phyloP scores from a whole-genome alignment of 2,797 vertebrate genomes.

The Parauchenoglanis ngamensis region DNA sequence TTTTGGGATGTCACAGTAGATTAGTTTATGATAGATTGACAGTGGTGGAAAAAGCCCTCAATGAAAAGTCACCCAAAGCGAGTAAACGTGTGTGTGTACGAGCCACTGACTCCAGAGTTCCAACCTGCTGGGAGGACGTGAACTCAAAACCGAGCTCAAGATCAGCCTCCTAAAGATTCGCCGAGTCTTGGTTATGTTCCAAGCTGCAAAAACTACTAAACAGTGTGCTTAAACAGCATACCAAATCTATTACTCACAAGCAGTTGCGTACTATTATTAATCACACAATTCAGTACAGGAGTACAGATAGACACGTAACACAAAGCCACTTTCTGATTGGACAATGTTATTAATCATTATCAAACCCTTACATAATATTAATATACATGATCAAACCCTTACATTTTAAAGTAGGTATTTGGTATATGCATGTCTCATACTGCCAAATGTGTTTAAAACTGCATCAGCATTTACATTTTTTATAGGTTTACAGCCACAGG shows the following conservation, averaged over 20 bases:
- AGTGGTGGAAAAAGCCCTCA: background rate
- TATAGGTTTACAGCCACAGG: background rate
- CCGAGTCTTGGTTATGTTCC: background rate
- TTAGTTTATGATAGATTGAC: background rate
- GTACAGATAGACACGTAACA: no score
- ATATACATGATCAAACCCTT: no score
- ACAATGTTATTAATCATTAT: no score
- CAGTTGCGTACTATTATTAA: background rate
- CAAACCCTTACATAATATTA: no score
- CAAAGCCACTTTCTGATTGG: no score
- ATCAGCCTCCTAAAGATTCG: background rate
- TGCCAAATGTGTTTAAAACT: background rate
- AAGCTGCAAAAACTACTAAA: background rate
- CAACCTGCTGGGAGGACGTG: background rate
- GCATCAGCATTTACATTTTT: background rate
- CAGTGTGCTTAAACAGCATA: background rate
- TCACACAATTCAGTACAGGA: no score
- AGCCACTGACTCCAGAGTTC: background rate
- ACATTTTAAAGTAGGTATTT: no score
- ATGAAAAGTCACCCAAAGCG: background rate
- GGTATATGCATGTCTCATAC: no score
- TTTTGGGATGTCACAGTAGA: no score
- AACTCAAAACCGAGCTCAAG: background rate
- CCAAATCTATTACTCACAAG: background rate
- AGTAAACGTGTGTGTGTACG: background rate